Base-by-base conservation (phyloP, 92 coral and sea anemone species). In the Plumapathes pennacea region DNA sequence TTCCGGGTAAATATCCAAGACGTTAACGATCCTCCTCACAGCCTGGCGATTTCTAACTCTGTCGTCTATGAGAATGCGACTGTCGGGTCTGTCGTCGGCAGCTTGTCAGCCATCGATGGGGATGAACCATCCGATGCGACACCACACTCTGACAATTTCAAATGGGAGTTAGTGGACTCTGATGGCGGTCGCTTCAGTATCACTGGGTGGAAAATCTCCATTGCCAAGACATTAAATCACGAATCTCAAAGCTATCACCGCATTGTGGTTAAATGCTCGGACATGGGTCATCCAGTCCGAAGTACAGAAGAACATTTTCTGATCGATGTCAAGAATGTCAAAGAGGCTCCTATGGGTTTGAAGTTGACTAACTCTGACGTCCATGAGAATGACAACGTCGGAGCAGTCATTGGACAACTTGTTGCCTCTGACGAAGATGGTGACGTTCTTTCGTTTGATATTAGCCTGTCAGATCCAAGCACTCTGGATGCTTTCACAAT, bases 1-100 rank as follows among this genome's bases (percentile, higher is more conserved):
- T 79, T 91, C 33, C 52, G 43, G 4, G 54, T 91, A 9, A 56
- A 69, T 28, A 45, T 91, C 6, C 38, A 60, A 24, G 57, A 91
- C 55, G 77, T 91, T 18, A 91, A 91, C 56, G 97, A 91, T 48
- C 96, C 97, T 12, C 97, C 97, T 26, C 62, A 83, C 29, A 68
- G 70, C 20, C 38, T 91, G n/a, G 57, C 58, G 10, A 62, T 91
- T 48, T 79, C 96, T 1, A 73, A 70, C 36, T 30, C 74, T 24
- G 58, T 52, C 2, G 72, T 91, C 10, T 53, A 46, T 22, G 97
- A 91, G 69, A 88, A 85, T 26, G 89, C 80, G 3, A 61, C 80
- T n/a, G 31, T 71, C 4, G 85, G 84, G 14, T n/a, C 26, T 9
- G 57, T 49, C 17, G 66, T 91, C 22, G 97, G 97, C 17, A 62